A percentile compares a stretch with the other conserved stretches of the same genome.
phyloP scores from a whole-genome alignment of 2,888 invertebrate species.

The Hololepta plana region DNA sequence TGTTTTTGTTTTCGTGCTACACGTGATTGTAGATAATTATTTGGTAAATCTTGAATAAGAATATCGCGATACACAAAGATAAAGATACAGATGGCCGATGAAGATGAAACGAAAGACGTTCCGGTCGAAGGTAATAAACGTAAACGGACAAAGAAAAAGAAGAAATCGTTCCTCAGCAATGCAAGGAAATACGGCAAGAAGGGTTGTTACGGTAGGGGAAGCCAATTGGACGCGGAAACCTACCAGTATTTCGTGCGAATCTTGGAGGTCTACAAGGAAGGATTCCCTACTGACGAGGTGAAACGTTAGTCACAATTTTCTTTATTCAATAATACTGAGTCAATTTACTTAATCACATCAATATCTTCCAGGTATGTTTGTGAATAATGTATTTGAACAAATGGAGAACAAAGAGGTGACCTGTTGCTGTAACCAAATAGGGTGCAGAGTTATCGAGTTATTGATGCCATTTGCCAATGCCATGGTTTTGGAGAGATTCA shows the following conservation, averaged over 20 bases:
- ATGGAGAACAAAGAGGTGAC: slow-evolving; percentile 52
- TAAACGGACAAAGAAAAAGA: slow-evolving; percentile 35
- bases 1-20: no score
- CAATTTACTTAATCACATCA: slow-evolving; percentile 5
- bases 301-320: slow-evolving; percentile 33
- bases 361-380: slow-evolving; percentile 38
- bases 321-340: slow-evolving; percentile 4
- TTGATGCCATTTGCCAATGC: slow-evolving; percentile 49
- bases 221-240: slow-evolving; percentile 49
- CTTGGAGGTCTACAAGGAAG: slow-evolving; percentile 49
- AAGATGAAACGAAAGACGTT: slow-evolving; percentile 4
- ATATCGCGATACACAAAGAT: not conserved
- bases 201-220: slow-evolving; percentile 53
- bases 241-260: slow-evolving; percentile 64
- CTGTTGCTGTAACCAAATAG: slow-evolving; percentile 61
- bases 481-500: slow-evolving; percentile 41
- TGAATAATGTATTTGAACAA: slow-evolving; percentile 57
- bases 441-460: slow-evolving; percentile 59
- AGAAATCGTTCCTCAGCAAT: slow-evolving; percentile 47
- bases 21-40: no score
- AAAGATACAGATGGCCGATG: slow-evolving; percentile 6
- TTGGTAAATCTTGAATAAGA: no score
- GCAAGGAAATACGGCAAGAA: slow-evolving; percentile 60
- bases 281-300: slow-evolving; percentile 50
- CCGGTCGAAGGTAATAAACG: slow-evolving; percentile 9